phyloP scores from a whole-genome alignment of 2,888 invertebrate genomes.

The Quadroppia sp. region DNA sequence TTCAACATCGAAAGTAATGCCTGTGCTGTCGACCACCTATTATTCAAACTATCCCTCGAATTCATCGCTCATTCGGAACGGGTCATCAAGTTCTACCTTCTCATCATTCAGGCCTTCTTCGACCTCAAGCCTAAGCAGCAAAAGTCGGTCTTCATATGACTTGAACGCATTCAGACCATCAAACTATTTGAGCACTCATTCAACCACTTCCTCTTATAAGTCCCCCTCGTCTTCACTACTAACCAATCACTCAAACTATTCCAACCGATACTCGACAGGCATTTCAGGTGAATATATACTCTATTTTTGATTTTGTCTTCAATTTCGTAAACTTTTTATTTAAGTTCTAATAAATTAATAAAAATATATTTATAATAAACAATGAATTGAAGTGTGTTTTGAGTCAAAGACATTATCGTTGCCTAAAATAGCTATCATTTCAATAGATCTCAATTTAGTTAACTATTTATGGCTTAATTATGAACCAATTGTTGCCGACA shows the following conservation, averaged over 20 bases:
- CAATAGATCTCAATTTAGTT: neutral
- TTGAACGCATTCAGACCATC: neutral
- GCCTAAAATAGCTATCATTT: neutral
- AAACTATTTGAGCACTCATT: neutral
- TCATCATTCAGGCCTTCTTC: constrained; percentile 23
- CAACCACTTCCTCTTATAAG: neutral
- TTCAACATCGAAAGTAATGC: neutral
- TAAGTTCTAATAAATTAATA: neutral
- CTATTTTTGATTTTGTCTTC: neutral
- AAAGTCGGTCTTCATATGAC: constrained; percentile 21
- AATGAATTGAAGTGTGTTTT: neutral
- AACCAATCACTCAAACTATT: constrained; percentile 9
- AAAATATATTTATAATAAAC: neutral
- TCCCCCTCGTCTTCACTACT: neutral
- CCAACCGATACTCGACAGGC: constrained; percentile 18
- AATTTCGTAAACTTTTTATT: neutral
- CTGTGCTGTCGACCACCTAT: constrained; percentile 12
- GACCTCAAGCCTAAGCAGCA: neutral
- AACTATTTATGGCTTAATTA: constrained; percentile 1
- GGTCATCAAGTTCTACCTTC: constrained; percentile 32
- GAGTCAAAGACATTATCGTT: neutral
- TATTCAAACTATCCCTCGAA: constrained; percentile 9
- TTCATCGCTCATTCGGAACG: neutral
- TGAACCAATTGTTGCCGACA: neutral
- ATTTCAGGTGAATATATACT: constrained; percentile 4